Evolutionary conservation across 2,113 vertebrate genomes (phyloP), one percentile per base, ranked within the genome.

Genomic region (Bubalus kerabau): DNA sequence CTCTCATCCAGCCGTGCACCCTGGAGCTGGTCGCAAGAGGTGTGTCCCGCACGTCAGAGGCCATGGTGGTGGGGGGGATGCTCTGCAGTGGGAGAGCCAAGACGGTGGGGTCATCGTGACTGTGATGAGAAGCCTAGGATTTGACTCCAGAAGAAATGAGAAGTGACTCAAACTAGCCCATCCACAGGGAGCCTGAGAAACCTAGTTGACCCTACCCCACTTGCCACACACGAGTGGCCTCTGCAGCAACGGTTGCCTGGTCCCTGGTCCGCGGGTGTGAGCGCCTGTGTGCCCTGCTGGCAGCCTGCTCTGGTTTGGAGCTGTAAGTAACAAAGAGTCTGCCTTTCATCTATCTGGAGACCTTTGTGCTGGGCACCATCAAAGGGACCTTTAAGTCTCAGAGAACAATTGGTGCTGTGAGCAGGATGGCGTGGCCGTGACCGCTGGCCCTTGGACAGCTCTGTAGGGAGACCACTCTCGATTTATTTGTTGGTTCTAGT

Each of bases 291-390:
- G 78, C 59, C 60, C 88, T 67, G 78, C 90, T 59, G 83, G 78
- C 46, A 62, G 64, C 87, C n/a, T 40, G 78, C 85, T 94, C 85
- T 48, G 19, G 2, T 88, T 85, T 71, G 56, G 71, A 92, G 57
- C 62, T 80, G 36, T 24, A 88, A 93, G 71, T 71, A 48, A 96
- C 84, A 87, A 95, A 87, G 93, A 84, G 62, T 80, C 87, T 19
- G 90, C 57, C 92, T 95, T 62, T n/a, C 81, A 62, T 87, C 92
- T 46, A 4, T 81, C 50, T 62, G 87, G 93, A 57, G 7, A 93
- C 52, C 91, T 95, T 91, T 96, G 93, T 96, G 60, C 32, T 74
- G 80, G 78, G 87, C 74, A 5, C 88, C 81, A 48, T 94, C 97
- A 94, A 95, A 95, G 67, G 76, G 80, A 85, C 48, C 92, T 97